phyloP scores from a whole-genome alignment of 2,113 vertebrate genomes.

The Neodon shergylaensis region DNA sequence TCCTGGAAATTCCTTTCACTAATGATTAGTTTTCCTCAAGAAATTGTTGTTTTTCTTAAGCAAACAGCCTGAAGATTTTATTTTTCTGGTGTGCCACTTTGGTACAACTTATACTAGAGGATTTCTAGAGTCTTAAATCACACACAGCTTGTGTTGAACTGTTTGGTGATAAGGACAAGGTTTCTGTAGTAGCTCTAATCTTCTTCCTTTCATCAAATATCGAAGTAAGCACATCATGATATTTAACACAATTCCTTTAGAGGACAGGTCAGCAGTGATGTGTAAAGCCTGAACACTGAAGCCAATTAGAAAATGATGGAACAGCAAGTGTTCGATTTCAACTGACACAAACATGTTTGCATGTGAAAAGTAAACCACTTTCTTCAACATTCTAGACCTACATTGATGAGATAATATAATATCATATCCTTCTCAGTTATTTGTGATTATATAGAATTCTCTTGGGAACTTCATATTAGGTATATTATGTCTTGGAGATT shows the following conservation, averaged over 20 bases:
- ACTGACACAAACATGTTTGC: not conserved
- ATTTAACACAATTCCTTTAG: not conserved
- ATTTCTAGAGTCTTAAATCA: not conserved
- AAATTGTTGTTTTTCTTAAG: not conserved
- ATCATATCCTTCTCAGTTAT: not conserved
- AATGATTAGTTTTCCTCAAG: not conserved
- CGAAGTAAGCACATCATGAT: not conserved
- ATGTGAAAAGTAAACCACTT: not conserved
- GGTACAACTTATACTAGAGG: not conserved
- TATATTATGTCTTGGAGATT: not conserved
- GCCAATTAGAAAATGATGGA: not conserved
- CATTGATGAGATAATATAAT: not conserved
- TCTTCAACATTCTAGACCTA: not conserved
- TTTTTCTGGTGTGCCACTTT: not conserved
- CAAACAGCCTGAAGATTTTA: not conserved
- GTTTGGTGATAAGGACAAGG: not conserved
- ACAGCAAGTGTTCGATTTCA: not conserved
- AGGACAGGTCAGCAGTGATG: not conserved
- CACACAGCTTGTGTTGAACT: not conserved
- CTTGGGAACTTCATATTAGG: not conserved
- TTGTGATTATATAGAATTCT: not conserved
- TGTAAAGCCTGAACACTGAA: not conserved
- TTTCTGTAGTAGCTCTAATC: not conserved
- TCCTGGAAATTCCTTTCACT: not conserved
- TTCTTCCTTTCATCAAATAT: not conserved